phyloP scores from a whole-genome alignment of 2,113 vertebrate genomes.

The Leuciscus idus region DNA sequence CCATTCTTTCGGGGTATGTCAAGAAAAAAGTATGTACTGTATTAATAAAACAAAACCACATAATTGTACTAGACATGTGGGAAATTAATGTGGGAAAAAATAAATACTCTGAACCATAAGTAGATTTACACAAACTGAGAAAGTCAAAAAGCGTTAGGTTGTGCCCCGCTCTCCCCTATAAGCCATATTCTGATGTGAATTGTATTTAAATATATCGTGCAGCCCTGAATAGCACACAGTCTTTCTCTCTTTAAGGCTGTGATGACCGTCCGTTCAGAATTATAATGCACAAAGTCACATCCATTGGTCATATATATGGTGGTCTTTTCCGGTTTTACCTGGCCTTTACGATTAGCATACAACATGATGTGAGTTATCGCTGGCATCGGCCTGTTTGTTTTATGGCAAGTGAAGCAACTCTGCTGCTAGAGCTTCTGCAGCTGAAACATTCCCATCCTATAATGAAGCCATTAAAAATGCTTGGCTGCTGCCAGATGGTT shows the following conservation, averaged over 20 bases:
- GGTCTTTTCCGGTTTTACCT: conserved; percentile 48
- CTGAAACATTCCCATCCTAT: conserved; percentile 60
- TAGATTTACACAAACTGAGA: too few relatives aligned
- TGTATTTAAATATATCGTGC: not conserved
- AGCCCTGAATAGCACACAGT: conserved; percentile 34
- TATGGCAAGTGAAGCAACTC: conserved; percentile 45
- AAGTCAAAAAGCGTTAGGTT: too few relatives aligned
- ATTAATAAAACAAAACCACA: too few relatives aligned
- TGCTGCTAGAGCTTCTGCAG: conserved; percentile 60
- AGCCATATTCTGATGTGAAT: too few relatives aligned
- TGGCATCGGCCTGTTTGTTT: conserved; percentile 49
- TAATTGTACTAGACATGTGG: too few relatives aligned
- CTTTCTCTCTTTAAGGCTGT: not conserved
- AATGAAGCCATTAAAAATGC: conserved; percentile 77
- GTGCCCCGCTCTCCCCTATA: too few relatives aligned
- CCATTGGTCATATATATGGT: not conserved
- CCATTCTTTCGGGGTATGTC: too few relatives aligned
- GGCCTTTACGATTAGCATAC: conserved; percentile 45
- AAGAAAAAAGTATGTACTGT: too few relatives aligned
- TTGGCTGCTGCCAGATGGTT: conserved; percentile 75
- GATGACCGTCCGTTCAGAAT: not conserved
- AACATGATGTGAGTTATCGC: conserved; percentile 43
- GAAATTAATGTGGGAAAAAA: too few relatives aligned
- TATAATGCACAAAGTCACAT: conserved; percentile 22
- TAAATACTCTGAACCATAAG: too few relatives aligned